A percentile compares a stretch with the other conserved stretches of the same genome.
Evolutionary conservation across 1,140 invertebrate genomes (phyloP).

Genomic region (Hypsibius dujardini): DNA sequence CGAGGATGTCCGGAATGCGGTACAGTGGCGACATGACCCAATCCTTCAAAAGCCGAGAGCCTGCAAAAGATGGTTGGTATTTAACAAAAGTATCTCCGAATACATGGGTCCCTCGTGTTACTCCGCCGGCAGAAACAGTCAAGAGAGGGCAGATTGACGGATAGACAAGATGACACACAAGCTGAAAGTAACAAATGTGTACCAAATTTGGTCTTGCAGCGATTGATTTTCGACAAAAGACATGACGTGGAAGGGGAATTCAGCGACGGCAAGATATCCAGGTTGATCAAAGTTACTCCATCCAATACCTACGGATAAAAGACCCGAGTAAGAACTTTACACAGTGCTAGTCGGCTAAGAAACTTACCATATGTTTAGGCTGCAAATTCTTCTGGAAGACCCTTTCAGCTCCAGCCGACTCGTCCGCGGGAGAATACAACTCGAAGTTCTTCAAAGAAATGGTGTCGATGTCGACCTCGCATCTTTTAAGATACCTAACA

Average conservation of each 20-base stretch:
- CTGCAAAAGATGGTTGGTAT: too few species aligned
- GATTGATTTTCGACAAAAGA: conserved; percentile 62
- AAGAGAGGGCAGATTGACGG: too few species aligned
- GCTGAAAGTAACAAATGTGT: conserved; percentile 38
- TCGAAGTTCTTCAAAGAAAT: conserved; percentile 66
- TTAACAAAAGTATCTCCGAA: too few species aligned
- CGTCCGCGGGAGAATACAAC: conserved; percentile 59
- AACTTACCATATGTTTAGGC: too few species aligned
- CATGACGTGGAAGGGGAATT: conserved; percentile 48
- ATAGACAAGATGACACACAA: too few species aligned
- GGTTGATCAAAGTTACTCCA: conserved; percentile 66
- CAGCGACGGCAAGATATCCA: conserved; percentile 53
- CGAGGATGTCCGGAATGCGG: conserved; percentile 49
- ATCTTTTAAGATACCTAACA: conserved; percentile 52
- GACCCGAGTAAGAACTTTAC: conserved; percentile 13
- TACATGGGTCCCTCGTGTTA: too few species aligned
- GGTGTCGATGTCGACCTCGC: conserved; percentile 70
- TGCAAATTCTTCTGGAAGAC: conserved; percentile 15
- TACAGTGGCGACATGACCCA: conserved; percentile 87
- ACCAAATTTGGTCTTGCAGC: conserved; percentile 78
- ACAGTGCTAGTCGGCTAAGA: conserved; percentile 18
- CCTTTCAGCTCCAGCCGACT: conserved; percentile 17
- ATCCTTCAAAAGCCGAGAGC: conserved; percentile 51
- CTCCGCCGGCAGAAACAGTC: too few species aligned
- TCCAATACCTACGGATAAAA: conserved; percentile 55